Evolutionary conservation across 1,140 invertebrate species (phyloP).

Genomic region (Linepithema humile): DNA sequence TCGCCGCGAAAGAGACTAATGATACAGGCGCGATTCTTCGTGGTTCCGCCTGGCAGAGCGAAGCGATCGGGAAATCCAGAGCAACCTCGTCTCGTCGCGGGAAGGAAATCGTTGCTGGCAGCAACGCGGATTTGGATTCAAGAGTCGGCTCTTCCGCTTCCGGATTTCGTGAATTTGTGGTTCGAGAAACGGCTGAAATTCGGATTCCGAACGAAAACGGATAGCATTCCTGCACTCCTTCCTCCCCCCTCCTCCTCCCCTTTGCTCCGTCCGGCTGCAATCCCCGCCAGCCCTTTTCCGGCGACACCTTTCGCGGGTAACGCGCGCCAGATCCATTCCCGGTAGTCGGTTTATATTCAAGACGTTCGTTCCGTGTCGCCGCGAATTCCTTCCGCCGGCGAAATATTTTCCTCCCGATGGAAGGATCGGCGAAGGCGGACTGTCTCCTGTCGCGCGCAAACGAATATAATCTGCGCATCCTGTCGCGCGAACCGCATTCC

Average conservation of each 20-base stretch:
- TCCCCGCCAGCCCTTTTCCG: not conserved
- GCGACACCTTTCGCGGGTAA: not conserved
- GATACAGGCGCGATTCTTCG: conserved; percentile 9
- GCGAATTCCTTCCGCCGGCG: conserved; percentile 4
- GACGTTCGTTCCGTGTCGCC: conserved; percentile 27
- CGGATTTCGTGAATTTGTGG: conserved; percentile 33
- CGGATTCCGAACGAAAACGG: conserved; percentile 37
- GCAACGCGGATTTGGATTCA: conserved; percentile 41
- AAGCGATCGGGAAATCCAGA: not conserved
- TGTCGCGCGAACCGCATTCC: not conserved
- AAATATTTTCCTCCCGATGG: conserved; percentile 15
- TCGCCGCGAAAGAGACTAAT: conserved; percentile 7
- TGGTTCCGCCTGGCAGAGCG: not conserved
- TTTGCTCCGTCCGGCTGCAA: no score
- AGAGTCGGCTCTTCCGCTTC: not conserved
- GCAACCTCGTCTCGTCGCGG: not conserved
- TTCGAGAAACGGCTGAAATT: conserved; percentile 39
- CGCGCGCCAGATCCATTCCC: not conserved
- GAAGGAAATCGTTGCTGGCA: conserved; percentile 42
- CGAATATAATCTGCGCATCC: conserved; percentile 36
- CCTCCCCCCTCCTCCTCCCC: no score
- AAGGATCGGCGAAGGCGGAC: not conserved
- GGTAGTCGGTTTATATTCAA: conserved; percentile 44
- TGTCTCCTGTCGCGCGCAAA: conserved; percentile 14
- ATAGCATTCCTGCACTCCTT: not conserved